Percentiles rank a stretch among this genome's conserved stretches.
These are phyloP conservation scores for Lasioglossum marginatum DNA, from an alignment of 2,888 invertebrate genomes.

Conservation along the genomic window DNA sequence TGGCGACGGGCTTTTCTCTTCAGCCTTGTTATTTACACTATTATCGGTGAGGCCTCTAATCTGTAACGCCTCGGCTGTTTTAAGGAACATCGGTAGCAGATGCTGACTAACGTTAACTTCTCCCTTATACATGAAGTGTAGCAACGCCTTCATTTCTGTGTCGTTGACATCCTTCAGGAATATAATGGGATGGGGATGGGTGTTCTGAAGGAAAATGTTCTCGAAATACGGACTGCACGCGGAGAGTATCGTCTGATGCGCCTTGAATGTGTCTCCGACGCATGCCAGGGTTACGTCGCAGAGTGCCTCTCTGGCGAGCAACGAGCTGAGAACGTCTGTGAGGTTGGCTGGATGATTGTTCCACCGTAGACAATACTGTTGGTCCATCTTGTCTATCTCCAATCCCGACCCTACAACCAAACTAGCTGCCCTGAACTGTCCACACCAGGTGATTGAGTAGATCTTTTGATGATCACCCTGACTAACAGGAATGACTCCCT, in stretches of 20 bases:
- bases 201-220: constrained; percentile 94
- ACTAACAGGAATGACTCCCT: constrained; percentile 70
- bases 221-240: constrained; percentile 98
- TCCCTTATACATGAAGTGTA: constrained; percentile 97
- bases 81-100: constrained; percentile 95
- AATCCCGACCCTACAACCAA: constrained; percentile 82
- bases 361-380: constrained; percentile 97
- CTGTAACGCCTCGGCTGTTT: constrained; percentile 96
- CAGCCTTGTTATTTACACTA: constrained; percentile 87
- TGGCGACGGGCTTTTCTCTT: constrained; percentile 79
- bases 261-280: constrained; percentile 95
- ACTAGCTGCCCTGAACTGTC: constrained; percentile 78
- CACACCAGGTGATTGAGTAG: constrained; percentile 57
- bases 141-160: constrained; percentile 94
- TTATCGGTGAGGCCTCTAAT: constrained; percentile 95
- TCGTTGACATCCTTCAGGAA: constrained; percentile 96
- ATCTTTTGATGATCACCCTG: constrained; percentile 68
- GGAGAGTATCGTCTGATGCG: constrained; percentile 96
- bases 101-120: constrained; percentile 97
- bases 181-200: constrained; percentile 96
- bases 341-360: constrained; percentile 97
- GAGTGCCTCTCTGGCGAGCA: constrained; percentile 94
- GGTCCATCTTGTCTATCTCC: constrained; percentile 88
- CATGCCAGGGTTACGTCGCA: constrained; percentile 97
- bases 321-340: constrained; percentile 94